Conservation (phyloP, 1,140 invertebrate species). For the Ephestia elutella region DNA sequence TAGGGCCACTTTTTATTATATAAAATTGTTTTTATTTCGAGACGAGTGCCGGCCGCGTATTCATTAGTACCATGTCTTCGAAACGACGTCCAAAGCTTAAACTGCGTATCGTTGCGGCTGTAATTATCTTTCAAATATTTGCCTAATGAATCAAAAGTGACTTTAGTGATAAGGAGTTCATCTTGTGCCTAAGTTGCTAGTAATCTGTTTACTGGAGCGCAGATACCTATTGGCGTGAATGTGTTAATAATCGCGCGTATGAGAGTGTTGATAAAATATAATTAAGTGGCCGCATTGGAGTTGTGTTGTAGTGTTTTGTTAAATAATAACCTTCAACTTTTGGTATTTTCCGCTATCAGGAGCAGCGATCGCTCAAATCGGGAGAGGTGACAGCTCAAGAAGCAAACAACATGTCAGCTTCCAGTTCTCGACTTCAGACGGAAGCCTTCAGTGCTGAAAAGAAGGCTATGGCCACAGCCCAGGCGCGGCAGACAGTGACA, state of each 20-base stretch:
- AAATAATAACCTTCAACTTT: background rate
- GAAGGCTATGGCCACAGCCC: conserved; percentile 87
- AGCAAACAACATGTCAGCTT: conserved; percentile 84
- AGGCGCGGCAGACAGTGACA: conserved; percentile 88
- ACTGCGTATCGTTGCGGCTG: conserved; percentile 55
- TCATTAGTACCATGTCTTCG: conserved; percentile 48
- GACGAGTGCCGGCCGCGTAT: conserved; percentile 33
- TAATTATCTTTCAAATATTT: conserved; percentile 57
- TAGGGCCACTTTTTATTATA: conserved; percentile 51
- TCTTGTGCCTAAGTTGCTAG: conserved; percentile 17
- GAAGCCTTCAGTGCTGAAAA: conserved; percentile 90
- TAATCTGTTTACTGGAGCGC: conserved; percentile 18
- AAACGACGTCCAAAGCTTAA: conserved; percentile 53
- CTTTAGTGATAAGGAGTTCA: conserved; percentile 32
- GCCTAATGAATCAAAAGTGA: conserved; percentile 38
- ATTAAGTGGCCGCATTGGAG: background rate
- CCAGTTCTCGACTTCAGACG: conserved; percentile 87
- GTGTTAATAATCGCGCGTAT: conserved; percentile 16
- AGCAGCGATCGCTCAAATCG: conserved; percentile 85
- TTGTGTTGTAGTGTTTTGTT: background rate
- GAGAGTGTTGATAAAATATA: background rate
- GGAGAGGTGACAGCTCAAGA: conserved; percentile 89
- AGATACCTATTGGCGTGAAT: conserved; percentile 28
- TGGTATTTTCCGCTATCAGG: conserved; percentile 72
- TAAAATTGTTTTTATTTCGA: conserved; percentile 54